Conservation (phyloP, 92 coral and sea anemone genomes). For the Anthopleura xanthogrammica region DNA sequence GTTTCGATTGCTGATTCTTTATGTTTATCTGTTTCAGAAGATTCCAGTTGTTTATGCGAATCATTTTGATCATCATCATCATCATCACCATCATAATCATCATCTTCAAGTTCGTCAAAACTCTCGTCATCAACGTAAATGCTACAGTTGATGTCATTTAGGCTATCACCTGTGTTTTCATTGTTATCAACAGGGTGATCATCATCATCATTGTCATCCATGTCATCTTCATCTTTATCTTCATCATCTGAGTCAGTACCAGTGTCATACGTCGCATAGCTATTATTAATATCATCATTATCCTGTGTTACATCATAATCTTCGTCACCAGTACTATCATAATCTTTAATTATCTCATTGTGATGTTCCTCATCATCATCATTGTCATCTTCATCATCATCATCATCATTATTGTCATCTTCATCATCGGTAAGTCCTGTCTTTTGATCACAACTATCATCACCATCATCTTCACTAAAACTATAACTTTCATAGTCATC, state of each 20-base stretch:
- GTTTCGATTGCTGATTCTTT: neutral
- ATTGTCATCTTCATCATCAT: constrained; percentile 7
- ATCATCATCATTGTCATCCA: neutral
- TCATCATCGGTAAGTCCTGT: neutral
- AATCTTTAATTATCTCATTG: neutral
- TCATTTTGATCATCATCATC: neutral
- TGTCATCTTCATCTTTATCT: neutral
- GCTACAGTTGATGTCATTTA: neutral
- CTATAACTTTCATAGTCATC: neutral
- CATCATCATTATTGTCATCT: too few species aligned
- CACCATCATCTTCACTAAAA: neutral
- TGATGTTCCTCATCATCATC: constrained; percentile 21
- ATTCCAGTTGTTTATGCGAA: neutral
- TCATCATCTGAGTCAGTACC: neutral
- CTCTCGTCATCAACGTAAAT: neutral
- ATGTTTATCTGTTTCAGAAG: neutral
- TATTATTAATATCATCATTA: too few species aligned
- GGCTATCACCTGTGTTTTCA: too few species aligned
- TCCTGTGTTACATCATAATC: neutral
- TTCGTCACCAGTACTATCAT: neutral
- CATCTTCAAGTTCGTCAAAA: neutral
- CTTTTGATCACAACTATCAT: neutral
- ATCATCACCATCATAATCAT: neutral
- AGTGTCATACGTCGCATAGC: too few species aligned
- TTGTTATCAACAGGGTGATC: too few species aligned